Evolutionary conservation across 2,113 vertebrate species (phyloP).

Genomic region (Aphyosemion australe): DNA sequence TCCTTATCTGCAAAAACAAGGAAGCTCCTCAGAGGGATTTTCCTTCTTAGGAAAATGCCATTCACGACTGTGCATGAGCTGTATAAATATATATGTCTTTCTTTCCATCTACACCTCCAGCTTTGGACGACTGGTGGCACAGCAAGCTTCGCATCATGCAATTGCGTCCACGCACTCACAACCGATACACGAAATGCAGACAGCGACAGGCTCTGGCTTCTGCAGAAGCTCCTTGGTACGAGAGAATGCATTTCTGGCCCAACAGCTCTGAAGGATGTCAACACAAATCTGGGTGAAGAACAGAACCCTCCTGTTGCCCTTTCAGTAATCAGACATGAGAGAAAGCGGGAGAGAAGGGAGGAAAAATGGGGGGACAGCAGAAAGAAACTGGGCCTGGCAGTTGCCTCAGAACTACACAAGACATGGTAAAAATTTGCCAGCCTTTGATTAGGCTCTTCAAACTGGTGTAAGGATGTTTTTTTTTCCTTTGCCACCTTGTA

Average conservation of each 20-base stretch:
- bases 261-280: slow-evolving; percentile 47
- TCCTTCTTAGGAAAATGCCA: slow-evolving; percentile 49
- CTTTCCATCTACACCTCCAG: slow-evolving; percentile 46
- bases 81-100: slow-evolving; percentile 48
- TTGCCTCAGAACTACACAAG: slow-evolving; percentile 48
- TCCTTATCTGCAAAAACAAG: slow-evolving; percentile 26
- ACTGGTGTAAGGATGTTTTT: slow-evolving; percentile 43
- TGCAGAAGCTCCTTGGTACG: slow-evolving; percentile 14
- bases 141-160: slow-evolving; percentile 29
- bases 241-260: slow-evolving; percentile 9
- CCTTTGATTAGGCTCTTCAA: slow-evolving; percentile 68
- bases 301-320: slow-evolving; percentile 55
- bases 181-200: slow-evolving; percentile 31
- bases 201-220: slow-evolving; percentile 1
- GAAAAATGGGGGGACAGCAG: neutral
- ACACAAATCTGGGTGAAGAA: slow-evolving; percentile 42
- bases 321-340: slow-evolving; percentile 64
- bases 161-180: slow-evolving; percentile 37
- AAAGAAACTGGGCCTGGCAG: slow-evolving; percentile 31
- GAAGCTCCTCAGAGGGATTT: slow-evolving; percentile 38
- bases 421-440: slow-evolving; percentile 48
- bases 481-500: slow-evolving; percentile 30
- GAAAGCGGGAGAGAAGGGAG: slow-evolving; percentile 26
- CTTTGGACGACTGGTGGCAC: slow-evolving; percentile 51
- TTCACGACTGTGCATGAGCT: slow-evolving; percentile 46